Percentiles rank a stretch among this genome's conserved stretches.
Evolutionary conservation across 2,113 vertebrate species (phyloP).

Genomic region (Carassius carassius): DNA sequence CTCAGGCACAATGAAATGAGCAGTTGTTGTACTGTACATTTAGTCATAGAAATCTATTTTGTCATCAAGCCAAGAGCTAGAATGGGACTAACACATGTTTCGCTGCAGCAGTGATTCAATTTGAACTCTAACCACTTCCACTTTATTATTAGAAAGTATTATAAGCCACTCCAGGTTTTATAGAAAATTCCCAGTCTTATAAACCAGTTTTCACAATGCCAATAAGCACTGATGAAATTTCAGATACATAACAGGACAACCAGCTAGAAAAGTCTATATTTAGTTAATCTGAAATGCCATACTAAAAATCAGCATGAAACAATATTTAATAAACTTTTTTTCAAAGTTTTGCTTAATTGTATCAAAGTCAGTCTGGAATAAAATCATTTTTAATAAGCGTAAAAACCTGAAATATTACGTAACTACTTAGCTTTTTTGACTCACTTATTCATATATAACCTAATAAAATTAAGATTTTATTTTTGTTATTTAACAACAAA

Average conservation of each 20-base stretch:
- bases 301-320: too few relatives aligned
- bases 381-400: too few relatives aligned
- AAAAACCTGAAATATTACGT: too few relatives aligned
- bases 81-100: not conserved
- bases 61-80: not conserved
- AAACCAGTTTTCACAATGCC: not conserved
- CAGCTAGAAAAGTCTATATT: not conserved
- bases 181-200: not conserved
- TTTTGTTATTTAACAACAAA: not conserved
- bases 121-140: not conserved
- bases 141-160: not conserved
- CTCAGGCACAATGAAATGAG: not conserved
- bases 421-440: too few relatives aligned
- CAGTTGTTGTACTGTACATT: not conserved
- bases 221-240: not conserved
- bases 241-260: not conserved
- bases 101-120: not conserved
- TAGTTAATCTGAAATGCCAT: too few relatives aligned
- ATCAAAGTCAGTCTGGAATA: too few relatives aligned
- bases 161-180: not conserved
- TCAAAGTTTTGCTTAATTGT: too few relatives aligned
- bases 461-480: not conserved
- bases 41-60: not conserved
- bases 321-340: too few relatives aligned
- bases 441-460: too few relatives aligned